A percentile compares a stretch with the other conserved stretches of the same genome.
phyloP scores from a whole-genome alignment of 2,113 vertebrate genomes.

The Onychostoma macrolepis region DNA sequence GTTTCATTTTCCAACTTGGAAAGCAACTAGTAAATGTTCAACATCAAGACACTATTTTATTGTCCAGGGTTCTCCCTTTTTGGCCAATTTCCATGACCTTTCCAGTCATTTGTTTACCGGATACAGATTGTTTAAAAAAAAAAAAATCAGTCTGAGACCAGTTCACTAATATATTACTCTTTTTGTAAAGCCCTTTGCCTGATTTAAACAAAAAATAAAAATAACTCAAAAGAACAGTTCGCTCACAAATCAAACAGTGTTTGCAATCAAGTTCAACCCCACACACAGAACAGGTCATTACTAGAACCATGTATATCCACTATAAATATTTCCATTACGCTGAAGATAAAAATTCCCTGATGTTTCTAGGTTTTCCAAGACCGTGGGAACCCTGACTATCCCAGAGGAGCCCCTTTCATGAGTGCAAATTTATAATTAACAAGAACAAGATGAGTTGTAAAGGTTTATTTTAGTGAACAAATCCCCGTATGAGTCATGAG shows the following conservation, averaged over 20 bases:
- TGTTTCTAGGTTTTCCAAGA: constrained; percentile 9
- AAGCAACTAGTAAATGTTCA: not conserved
- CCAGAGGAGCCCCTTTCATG: constrained; percentile 12
- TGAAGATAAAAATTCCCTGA: not conserved
- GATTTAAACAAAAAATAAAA: not conserved
- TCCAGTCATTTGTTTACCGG: not conserved
- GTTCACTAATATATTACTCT: not conserved
- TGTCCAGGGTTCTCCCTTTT: not conserved
- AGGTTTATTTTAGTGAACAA: constrained; percentile 24
- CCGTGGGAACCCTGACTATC: not conserved
- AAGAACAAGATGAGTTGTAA: constrained; percentile 1
- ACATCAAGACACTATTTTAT: not conserved
- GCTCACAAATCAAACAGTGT: not conserved
- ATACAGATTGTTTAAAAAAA: not conserved
- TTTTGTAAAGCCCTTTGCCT: not conserved
- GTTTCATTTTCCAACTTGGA: not conserved
- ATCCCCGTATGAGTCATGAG: not conserved
- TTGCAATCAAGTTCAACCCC: not conserved
- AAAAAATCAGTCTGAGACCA: not conserved
- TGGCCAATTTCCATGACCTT: not conserved
- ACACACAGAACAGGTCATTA: not conserved
- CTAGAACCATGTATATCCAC: not conserved
- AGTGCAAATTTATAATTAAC: constrained; percentile 18
- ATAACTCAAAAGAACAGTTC: not conserved
- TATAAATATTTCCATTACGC: not conserved